Evolutionary conservation across 2,113 vertebrate genomes (phyloP).

Genomic region (Drymodes brunneopygia): DNA sequence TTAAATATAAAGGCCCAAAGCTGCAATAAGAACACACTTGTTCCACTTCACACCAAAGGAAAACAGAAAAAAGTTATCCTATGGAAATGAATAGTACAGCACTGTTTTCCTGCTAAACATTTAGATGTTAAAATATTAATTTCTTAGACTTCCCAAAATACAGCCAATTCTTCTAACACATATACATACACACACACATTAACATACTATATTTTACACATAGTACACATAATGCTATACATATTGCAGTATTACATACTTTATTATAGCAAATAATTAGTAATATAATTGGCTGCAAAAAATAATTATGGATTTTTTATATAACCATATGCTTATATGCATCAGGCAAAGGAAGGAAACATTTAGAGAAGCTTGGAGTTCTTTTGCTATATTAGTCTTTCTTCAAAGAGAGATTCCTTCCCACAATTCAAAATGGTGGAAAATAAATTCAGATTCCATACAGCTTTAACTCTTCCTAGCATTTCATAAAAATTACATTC

Average conservation of each 20-base stretch:
- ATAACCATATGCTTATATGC: not conserved
- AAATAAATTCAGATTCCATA: not conserved
- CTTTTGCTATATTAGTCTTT: not conserved
- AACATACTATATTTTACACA: not conserved
- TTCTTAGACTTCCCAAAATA: not conserved
- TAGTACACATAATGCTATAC: not conserved
- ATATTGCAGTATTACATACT: not conserved
- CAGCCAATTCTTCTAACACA: not conserved
- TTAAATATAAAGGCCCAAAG: not conserved
- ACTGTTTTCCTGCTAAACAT: not conserved
- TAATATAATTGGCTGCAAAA: not conserved
- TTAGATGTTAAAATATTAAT: not conserved
- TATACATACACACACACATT: too few relatives aligned
- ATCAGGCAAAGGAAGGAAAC: not conserved
- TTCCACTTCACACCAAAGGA: not conserved
- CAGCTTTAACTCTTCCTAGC: not conserved
- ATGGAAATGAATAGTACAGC: not conserved
- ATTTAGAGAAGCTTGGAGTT: not conserved
- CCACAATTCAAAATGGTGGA: not conserved
- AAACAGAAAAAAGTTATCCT: not conserved
- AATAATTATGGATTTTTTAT: not conserved
- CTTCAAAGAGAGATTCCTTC: not conserved
- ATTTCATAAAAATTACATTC: not conserved
- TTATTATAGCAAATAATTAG: not conserved
- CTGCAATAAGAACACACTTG: not conserved